phyloP scores from a whole-genome alignment of 1,140 invertebrate species.

The Temnothorax curvispinosus region DNA sequence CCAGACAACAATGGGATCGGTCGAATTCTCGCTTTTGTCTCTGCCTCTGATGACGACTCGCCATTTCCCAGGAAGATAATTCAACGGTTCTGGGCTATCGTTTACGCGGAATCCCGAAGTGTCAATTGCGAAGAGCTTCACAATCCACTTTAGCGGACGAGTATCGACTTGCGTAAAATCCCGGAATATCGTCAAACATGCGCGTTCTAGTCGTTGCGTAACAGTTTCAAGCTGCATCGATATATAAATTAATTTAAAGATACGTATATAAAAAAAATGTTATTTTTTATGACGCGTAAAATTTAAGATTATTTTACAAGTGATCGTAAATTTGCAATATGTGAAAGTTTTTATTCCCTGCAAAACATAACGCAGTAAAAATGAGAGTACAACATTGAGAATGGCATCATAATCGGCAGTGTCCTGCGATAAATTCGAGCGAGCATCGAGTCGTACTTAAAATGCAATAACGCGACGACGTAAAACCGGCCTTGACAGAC shows the following conservation, averaged over 20 bases:
- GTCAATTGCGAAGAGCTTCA: conserved; percentile 37
- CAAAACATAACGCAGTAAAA: neutral
- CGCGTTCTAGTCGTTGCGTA: neutral
- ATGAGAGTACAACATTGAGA: neutral
- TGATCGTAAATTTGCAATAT: neutral
- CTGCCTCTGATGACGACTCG: conserved; percentile 1
- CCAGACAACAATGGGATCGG: conserved; percentile 9
- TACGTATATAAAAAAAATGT: neutral
- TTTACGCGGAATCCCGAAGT: conserved; percentile 38
- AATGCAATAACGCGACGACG: neutral
- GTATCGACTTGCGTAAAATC: conserved; percentile 5
- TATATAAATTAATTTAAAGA: neutral
- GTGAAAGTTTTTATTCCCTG: neutral
- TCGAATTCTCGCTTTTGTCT: conserved; percentile 33
- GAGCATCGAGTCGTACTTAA: conserved; percentile 7
- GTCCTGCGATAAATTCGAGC: neutral
- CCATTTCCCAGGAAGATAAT: conserved; percentile 61
- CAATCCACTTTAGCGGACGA: neutral
- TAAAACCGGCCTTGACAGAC: conserved; percentile 52
- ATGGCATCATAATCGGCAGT: neutral
- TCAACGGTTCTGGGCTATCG: neutral
- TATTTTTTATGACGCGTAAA: neutral
- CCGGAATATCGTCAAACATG: neutral
- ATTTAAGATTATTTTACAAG: neutral
- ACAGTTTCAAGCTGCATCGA: neutral